Base-by-base conservation (phyloP, 1,140 invertebrate species). In the Scaptomyza montana region DNA sequence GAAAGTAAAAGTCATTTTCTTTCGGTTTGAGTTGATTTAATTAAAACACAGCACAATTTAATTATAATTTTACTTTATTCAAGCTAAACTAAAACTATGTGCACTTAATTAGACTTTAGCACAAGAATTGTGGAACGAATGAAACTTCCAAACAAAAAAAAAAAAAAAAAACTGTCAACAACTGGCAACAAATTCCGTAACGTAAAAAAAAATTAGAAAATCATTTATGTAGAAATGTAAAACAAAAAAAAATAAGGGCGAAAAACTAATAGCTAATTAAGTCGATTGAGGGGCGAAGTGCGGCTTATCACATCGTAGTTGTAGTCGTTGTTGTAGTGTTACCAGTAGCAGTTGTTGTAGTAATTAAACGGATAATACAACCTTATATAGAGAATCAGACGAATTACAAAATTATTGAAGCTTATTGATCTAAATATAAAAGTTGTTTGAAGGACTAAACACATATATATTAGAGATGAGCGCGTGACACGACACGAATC, bases 281-380 rank as follows among this genome's bases (percentile, higher is more conserved):
- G 55, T 76, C 49, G 62, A 46, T 47, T 54, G 25, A 12, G n/a
- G 39, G 47, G 51, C 36, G 41, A 10, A 56, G 25, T 64, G 70
- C 56, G 57, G 47, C 63, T 28, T 50, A 68, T 68, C 78, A 69
- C 72, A 66, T 68, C 60, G 49, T 51, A 33, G 57, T 36, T 54
- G 46, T 39, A 33, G 47, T 54, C 13, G 55, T 65, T 41, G 41
- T 47, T 16, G 21, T 33, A n/a, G 9, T 51, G 45, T 47, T 87
- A 90, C 87, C 87, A 90, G 80, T 90, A 90, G 87, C 74, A 90
- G 82, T 78, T 91, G 87, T 91, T 80, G 90, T 91, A 91, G 90
- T 91, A 91, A 91, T 91, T 91, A 90, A 91, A 91, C 78, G 90
- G 90, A 90, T 91, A 91, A 84, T 91, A 82, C 79, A 91, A 91